A percentile compares a stretch with the other conserved stretches of the same genome.
Evolutionary conservation across 2,888 invertebrate species (phyloP).

Genomic region (Tachina fera): DNA sequence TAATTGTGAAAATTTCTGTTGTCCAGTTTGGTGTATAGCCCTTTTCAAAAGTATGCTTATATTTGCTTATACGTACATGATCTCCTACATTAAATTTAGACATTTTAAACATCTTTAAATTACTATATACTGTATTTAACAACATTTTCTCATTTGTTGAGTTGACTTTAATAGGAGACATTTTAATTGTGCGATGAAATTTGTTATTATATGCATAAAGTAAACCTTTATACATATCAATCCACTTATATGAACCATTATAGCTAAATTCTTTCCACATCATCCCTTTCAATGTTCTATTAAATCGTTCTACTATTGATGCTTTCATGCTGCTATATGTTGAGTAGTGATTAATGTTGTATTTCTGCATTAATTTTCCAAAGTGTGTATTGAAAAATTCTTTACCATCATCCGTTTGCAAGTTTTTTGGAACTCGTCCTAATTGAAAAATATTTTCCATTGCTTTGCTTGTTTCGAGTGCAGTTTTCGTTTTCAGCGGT

Average conservation of each 20-base stretch:
- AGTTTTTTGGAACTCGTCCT: slow-evolving; percentile 75
- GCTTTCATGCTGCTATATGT: background rate
- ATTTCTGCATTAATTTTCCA: too few species aligned
- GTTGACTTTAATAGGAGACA: slow-evolving; percentile 64
- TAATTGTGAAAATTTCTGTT: slow-evolving; percentile 44
- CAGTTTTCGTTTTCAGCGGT: slow-evolving; percentile 54
- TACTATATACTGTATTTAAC: slow-evolving; percentile 49
- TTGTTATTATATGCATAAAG: slow-evolving; percentile 73
- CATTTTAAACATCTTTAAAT: slow-evolving; percentile 54
- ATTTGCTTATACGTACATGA: slow-evolving; percentile 70
- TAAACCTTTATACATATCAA: slow-evolving; percentile 72
- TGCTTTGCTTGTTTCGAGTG: background rate
- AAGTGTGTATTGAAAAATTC: too few species aligned
- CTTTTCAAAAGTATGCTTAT: slow-evolving; percentile 65
- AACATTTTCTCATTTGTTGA: slow-evolving; percentile 50
- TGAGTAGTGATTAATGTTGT: too few species aligned
- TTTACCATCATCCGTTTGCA: background rate
- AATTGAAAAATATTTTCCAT: slow-evolving; percentile 72
- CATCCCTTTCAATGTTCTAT: slow-evolving; percentile 32
- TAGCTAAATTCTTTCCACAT: slow-evolving; percentile 76
- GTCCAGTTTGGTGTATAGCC: slow-evolving; percentile 60
- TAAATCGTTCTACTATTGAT: too few species aligned
- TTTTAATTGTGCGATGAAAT: slow-evolving; percentile 61
- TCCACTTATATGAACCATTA: slow-evolving; percentile 75
- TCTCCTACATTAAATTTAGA: slow-evolving; percentile 61